Evolutionary conservation across 2,113 vertebrate genomes (phyloP).

Genomic region (Podiceps cristatus): DNA sequence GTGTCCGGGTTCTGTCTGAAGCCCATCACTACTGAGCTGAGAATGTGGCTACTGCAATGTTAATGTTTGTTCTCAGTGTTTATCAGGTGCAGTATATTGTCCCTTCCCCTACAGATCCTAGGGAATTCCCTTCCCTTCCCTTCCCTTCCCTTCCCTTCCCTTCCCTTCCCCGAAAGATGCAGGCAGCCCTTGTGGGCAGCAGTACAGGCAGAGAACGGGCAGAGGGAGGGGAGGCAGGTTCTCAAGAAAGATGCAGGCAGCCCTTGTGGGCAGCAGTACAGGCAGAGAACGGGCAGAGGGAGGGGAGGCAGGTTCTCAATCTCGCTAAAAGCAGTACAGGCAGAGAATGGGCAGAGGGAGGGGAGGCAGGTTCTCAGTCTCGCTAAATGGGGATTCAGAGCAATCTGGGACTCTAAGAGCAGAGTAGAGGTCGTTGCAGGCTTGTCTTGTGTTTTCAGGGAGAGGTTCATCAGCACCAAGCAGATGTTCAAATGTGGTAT

Average conservation of each 20-base stretch:
- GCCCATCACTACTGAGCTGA: not conserved
- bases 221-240: not conserved
- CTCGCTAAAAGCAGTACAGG: not conserved
- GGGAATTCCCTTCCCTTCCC: not conserved
- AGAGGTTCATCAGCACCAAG: not conserved
- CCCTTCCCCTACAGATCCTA: not conserved
- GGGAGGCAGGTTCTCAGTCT: not conserved
- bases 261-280: not conserved
- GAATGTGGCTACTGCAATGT: not conserved
- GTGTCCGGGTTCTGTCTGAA: not conserved
- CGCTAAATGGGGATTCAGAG: not conserved
- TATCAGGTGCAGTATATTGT: not conserved
- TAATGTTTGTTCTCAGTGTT: not conserved
- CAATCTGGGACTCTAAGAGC: not conserved
- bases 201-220: too few relatives aligned
- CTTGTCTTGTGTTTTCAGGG: not conserved
- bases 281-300: too few relatives aligned
- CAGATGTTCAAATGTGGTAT: not conserved
- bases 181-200: too few relatives aligned
- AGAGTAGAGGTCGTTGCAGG: not conserved
- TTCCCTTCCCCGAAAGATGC: too few relatives aligned
- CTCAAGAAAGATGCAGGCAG: not conserved
- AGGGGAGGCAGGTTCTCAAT: too few relatives aligned
- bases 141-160: fast-evolving
- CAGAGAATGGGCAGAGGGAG: not conserved